phyloP scores from a whole-genome alignment of 2,888 invertebrate species.

The Crossocerus cetratus region DNA sequence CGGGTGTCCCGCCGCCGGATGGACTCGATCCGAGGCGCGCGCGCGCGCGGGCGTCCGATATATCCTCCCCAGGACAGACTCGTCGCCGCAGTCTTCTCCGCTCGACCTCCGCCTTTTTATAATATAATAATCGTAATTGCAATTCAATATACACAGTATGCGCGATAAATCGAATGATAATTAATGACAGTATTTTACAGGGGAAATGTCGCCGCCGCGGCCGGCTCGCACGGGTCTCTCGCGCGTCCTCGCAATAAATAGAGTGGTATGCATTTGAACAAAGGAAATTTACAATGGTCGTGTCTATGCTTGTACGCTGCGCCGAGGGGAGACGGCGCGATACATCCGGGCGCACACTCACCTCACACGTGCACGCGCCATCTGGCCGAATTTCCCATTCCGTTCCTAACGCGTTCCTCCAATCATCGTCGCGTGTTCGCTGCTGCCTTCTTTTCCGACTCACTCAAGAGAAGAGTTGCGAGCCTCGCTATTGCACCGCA shows the following conservation, averaged over 20 bases:
- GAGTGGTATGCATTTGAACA: slow-evolving; percentile 62
- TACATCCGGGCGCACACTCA: slow-evolving; percentile 45
- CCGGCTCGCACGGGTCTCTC: slow-evolving; percentile 63
- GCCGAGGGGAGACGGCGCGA: slow-evolving; percentile 48
- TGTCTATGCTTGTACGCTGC: slow-evolving; percentile 57
- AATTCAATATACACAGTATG: slow-evolving; percentile 74
- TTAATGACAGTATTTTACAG: slow-evolving; percentile 76
- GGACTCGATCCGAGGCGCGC: not conserved
- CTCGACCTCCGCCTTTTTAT: slow-evolving; percentile 28
- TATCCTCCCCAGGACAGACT: slow-evolving; percentile 4
- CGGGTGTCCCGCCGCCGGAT: slow-evolving; percentile 1
- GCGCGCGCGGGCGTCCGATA: slow-evolving; percentile 6
- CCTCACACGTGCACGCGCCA: slow-evolving; percentile 26
- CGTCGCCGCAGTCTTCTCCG: slow-evolving; percentile 10
- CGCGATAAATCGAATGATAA: slow-evolving; percentile 74
- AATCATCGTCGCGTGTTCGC: not conserved
- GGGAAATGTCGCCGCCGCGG: slow-evolving; percentile 74
- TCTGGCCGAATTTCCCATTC: not conserved
- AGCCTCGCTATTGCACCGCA: slow-evolving; percentile 67
- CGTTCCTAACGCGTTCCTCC: too few relatives aligned
- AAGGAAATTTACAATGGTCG: slow-evolving; percentile 76
- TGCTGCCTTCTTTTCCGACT: slow-evolving; percentile 11
- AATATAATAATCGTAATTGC: slow-evolving; percentile 61
- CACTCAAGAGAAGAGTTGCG: slow-evolving; percentile 43
- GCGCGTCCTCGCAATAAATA: slow-evolving; percentile 73